Evolutionary conservation across 2,888 invertebrate species (phyloP).

Genomic region (Orchesella flavescens): DNA sequence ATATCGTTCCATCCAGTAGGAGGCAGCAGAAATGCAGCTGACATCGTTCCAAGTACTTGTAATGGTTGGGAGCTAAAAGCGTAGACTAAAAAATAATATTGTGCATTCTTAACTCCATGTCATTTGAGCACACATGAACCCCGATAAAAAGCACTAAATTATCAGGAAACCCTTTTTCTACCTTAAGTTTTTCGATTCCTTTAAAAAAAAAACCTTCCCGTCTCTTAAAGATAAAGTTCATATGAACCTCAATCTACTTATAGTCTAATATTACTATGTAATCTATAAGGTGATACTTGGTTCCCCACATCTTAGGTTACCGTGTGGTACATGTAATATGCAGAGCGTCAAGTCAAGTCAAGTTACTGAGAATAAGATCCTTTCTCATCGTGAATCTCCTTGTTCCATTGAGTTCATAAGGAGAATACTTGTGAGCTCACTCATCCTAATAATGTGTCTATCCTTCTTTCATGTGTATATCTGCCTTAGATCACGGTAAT

Average conservation of each 20-base stretch:
- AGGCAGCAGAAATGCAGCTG: slow-evolving; percentile 45
- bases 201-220: no score
- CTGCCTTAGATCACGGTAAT: neutral
- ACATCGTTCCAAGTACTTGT: slow-evolving; percentile 41
- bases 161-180: no score
- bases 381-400: slow-evolving; percentile 8
- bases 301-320: no score
- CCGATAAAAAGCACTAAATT: no score
- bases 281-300: no score
- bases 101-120: no score
- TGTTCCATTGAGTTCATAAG: slow-evolving; percentile 7
- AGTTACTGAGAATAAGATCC: slow-evolving; percentile 32
- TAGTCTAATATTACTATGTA: no score
- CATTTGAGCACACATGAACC: no score
- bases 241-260: no score
- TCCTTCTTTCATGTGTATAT: neutral
- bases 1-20: slow-evolving; percentile 19
- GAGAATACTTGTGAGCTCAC: slow-evolving; percentile 38
- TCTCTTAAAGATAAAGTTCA: no score
- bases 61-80: slow-evolving; percentile 4
- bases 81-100: slow-evolving; percentile 4
- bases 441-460: slow-evolving; percentile 46
- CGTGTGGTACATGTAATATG: neutral
- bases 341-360: slow-evolving; percentile 26
- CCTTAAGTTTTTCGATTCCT: no score